Conservation (phyloP, 1,140 invertebrate genomes). For the Calliopsis andreniformis region DNA sequence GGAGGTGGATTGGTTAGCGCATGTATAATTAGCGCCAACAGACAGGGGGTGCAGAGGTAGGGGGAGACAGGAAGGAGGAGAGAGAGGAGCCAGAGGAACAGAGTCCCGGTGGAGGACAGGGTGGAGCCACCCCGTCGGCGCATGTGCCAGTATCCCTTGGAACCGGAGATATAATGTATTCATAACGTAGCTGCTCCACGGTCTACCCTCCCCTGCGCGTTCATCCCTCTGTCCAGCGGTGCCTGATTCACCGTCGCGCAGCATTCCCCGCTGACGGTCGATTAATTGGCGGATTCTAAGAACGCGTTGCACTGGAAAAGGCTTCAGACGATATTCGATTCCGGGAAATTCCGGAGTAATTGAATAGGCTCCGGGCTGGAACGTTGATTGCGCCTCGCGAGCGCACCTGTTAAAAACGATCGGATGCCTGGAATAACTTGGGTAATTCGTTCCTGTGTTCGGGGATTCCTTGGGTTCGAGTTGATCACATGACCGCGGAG, state of each 20-base stretch:
- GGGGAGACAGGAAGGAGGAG: background rate
- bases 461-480: background rate
- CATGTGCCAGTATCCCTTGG: constrained; percentile 77
- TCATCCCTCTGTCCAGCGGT: constrained; percentile 56
- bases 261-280: constrained; percentile 49
- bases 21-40: constrained; percentile 74
- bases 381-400: constrained; percentile 21
- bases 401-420: constrained; percentile 27
- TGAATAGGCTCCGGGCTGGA: constrained; percentile 19
- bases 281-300: constrained; percentile 56
- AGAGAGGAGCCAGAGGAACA: constrained; percentile 27
- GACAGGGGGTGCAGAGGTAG: constrained; percentile 35
- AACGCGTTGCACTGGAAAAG: constrained; percentile 34
- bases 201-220: constrained; percentile 38
- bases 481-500: no score
- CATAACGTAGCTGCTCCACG: constrained; percentile 72
- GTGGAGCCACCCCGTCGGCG: constrained; percentile 74
- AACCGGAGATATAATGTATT: constrained; percentile 75
- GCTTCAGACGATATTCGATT: constrained; percentile 40
- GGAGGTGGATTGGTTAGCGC: constrained; percentile 76
- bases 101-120: constrained; percentile 66
- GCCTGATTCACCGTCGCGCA: constrained; percentile 49
- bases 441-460: constrained; percentile 6
- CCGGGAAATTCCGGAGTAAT: constrained; percentile 36
- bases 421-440: constrained; percentile 8